A percentile compares a stretch with the other conserved stretches of the same genome.
Conservation (phyloP, 2,888 invertebrate genomes). For the Oxystoma pomonae region DNA sequence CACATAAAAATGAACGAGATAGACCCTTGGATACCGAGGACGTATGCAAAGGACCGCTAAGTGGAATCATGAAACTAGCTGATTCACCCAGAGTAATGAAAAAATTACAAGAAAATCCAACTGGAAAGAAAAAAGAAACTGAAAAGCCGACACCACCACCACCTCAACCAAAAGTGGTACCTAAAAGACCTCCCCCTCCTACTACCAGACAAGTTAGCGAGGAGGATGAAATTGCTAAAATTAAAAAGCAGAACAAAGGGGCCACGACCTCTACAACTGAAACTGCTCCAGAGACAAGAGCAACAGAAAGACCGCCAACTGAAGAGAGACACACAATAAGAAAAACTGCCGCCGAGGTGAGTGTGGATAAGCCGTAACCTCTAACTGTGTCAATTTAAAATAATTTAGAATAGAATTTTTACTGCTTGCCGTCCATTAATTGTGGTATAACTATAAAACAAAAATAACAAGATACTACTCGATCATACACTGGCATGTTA, state of each 20-base stretch:
- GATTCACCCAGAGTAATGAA: conserved; percentile 89
- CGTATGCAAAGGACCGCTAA: conserved; percentile 78
- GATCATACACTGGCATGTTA: conserved; percentile 45
- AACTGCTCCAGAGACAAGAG: conserved; percentile 54
- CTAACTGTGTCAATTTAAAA: conserved; percentile 38
- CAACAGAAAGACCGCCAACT: conserved; percentile 45
- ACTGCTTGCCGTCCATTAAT: conserved; percentile 38
- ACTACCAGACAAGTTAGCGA: conserved; percentile 78
- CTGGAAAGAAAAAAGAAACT: conserved; percentile 69
- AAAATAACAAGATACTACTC: conserved; percentile 29
- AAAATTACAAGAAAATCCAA: conserved; percentile 74
- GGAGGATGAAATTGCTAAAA: conserved; percentile 83
- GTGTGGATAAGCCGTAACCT: conserved; percentile 56
- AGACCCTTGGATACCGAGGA: conserved; percentile 85
- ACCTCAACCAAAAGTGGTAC: conserved; percentile 52
- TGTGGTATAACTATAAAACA: conserved; percentile 30
- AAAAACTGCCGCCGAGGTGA: conserved; percentile 73
- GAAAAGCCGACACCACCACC: conserved; percentile 53
- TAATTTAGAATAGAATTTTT: conserved; percentile 35
- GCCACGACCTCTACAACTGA: conserved; percentile 56
- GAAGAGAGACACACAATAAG: conserved; percentile 52
- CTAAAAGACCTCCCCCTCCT: conserved; percentile 50
- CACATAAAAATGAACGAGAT: conserved; percentile 59
- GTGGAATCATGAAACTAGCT: conserved; percentile 81
- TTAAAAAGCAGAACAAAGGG: conserved; percentile 82